phyloP scores from a whole-genome alignment of 2,113 vertebrate species.

The Daubentonia madagascariensis region DNA sequence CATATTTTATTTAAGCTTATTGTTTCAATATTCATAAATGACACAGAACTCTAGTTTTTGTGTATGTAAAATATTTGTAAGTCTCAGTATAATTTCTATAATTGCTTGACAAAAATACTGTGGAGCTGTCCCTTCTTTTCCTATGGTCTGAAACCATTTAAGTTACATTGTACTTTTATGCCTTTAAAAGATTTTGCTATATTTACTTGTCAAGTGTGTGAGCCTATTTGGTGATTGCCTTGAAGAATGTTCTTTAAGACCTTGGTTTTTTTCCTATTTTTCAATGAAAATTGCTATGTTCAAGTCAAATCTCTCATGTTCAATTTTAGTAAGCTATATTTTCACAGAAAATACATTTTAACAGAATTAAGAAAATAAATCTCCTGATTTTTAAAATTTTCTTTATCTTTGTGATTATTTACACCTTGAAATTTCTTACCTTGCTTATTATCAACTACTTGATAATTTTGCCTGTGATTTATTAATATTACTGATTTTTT shows the following conservation, averaged over 20 bases:
- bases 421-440: background rate
- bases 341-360: background rate
- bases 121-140: background rate
- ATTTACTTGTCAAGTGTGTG: background rate
- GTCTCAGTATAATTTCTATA: too few relatives aligned
- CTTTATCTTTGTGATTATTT: background rate
- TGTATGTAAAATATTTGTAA: background rate
- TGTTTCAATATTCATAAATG: background rate
- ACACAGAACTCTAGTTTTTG: background rate
- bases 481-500: too few relatives aligned
- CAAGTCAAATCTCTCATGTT: background rate
- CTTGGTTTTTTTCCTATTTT: background rate
- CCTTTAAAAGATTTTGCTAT: background rate
- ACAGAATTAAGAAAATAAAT: background rate
- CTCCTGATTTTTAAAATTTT: background rate
- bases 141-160: background rate
- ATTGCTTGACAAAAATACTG: too few relatives aligned
- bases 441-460: too few relatives aligned
- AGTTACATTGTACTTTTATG: background rate
- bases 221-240: too few relatives aligned
- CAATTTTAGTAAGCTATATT: background rate
- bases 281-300: background rate
- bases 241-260: background rate
- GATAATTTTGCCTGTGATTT: too few relatives aligned
- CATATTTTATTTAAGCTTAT: background rate